These are phyloP conservation scores for Galendromus occidentalis DNA, from an alignment of 1,140 invertebrate species.

Conservation along the genomic window DNA sequence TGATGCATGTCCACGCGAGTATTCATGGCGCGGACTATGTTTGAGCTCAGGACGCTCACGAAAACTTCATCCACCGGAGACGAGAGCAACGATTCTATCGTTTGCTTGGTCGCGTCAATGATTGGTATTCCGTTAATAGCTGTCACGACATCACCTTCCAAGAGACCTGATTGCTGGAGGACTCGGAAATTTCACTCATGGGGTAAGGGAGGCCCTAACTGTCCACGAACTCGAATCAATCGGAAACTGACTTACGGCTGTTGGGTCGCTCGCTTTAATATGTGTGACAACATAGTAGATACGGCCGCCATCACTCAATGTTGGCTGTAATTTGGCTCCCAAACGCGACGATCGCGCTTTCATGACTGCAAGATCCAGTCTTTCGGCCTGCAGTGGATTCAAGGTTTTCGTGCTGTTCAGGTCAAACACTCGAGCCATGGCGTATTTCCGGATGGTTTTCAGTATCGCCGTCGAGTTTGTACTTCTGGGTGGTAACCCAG, in stretches of 20 bases:
- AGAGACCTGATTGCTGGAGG: not conserved
- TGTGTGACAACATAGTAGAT: not conserved
- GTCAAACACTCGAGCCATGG: not conserved
- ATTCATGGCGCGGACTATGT: not conserved
- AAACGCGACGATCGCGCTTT: not conserved
- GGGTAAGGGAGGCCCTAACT: not conserved
- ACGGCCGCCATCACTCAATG: not conserved
- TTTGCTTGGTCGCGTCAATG: not conserved
- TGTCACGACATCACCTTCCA: not conserved
- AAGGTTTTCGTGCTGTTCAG: not conserved
- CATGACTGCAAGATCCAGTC: not conserved
- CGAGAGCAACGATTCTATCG: not conserved
- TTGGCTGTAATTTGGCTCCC: not conserved
- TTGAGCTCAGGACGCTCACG: not conserved
- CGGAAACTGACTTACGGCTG: not conserved
- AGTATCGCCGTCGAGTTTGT: not conserved
- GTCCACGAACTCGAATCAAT: not conserved
- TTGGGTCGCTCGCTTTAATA: not conserved
- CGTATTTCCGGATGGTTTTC: not conserved
- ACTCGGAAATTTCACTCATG: not conserved
- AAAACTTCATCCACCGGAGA: not conserved
- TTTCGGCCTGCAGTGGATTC: not conserved
- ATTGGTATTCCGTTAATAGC: not conserved
- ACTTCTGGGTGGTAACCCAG: not conserved
- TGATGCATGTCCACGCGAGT: not conserved